Conservation (phyloP, 2,888 invertebrate genomes). For the Agrilus mali region DNA sequence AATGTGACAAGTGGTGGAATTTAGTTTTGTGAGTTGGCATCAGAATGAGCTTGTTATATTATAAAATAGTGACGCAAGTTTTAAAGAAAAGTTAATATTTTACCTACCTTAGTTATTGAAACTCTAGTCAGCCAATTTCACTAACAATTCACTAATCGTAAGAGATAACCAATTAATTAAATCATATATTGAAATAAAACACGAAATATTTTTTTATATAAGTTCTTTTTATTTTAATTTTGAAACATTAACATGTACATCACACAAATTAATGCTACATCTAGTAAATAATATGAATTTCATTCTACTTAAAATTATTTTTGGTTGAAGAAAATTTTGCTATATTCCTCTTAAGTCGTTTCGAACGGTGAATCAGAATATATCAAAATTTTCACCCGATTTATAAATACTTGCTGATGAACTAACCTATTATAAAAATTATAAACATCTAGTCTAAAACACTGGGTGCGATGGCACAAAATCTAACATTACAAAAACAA, state of each 20-base stretch:
- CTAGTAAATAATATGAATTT: constrained; percentile 12
- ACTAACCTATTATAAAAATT: constrained; percentile 10
- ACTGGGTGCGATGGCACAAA: constrained; percentile 33
- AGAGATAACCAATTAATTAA: constrained; percentile 3
- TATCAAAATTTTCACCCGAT: constrained; percentile 29
- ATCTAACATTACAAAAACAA: constrained; percentile 22
- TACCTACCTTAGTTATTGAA: constrained; percentile 29
- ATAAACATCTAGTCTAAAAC: constrained; percentile 33
- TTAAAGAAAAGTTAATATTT: constrained; percentile 23
- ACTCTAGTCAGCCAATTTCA: constrained; percentile 6
- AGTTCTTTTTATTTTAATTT: constrained; percentile 37
- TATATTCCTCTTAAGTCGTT: constrained; percentile 20
- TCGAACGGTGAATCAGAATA: constrained; percentile 16
- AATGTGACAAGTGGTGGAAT: constrained; percentile 27
- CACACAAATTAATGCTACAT: constrained; percentile 34
- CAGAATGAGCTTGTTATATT: constrained; percentile 6
- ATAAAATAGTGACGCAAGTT: constrained; percentile 12
- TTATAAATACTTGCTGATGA: constrained; percentile 5
- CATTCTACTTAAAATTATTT: constrained; percentile 12
- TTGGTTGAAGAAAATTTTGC: constrained; percentile 32
- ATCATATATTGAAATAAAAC: constrained; percentile 22
- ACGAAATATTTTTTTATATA: constrained; percentile 21
- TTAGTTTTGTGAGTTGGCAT: constrained; percentile 27
- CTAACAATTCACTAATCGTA: constrained; percentile 13
- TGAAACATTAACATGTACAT: constrained; percentile 37